Conservation (phyloP, 2,113 vertebrate species). For the Sinocyclocheilus grahami region DNA sequence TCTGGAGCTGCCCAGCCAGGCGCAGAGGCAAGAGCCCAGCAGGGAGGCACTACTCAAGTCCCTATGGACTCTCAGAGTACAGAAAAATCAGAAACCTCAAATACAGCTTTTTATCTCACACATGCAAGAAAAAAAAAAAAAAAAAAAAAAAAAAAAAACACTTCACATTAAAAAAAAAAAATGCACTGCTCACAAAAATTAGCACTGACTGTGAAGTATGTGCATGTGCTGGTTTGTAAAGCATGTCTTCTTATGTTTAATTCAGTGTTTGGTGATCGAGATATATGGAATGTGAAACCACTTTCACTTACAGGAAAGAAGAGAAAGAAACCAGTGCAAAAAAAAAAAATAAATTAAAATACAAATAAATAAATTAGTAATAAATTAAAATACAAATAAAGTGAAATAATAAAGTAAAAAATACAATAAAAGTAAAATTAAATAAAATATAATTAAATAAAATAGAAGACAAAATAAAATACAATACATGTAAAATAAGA, state of each 20-base stretch:
- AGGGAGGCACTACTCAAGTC: constrained; percentile 32
- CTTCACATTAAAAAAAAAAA: background rate
- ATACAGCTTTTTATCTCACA: constrained; percentile 33
- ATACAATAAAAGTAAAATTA: too few species aligned
- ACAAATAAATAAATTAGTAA: too few species aligned
- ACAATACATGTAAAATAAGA: too few species aligned
- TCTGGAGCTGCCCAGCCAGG: constrained; percentile 54
- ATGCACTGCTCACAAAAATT: background rate
- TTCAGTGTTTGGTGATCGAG: constrained; percentile 21
- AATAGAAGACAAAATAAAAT: too few species aligned
- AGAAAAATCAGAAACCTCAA: constrained; percentile 30
- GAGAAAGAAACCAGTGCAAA: too few species aligned
- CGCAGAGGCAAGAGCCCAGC: constrained; percentile 40
- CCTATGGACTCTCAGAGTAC: constrained; percentile 41
- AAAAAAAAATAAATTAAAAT: too few species aligned
- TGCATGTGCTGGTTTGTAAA: constrained; percentile 1
- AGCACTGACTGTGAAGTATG: constrained; percentile 9
- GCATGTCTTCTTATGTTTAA: constrained; percentile 30
- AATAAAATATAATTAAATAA: too few species aligned
- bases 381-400: too few species aligned
- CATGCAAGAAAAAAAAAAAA: background rate
- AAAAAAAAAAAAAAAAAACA: background rate
- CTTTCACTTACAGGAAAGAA: too few species aligned
- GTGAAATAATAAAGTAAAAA: too few species aligned
- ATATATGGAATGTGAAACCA: background rate